These are phyloP conservation scores for Himalopsyche anomala DNA, from an alignment of 2,888 invertebrate genomes.

Conservation along the genomic window DNA sequence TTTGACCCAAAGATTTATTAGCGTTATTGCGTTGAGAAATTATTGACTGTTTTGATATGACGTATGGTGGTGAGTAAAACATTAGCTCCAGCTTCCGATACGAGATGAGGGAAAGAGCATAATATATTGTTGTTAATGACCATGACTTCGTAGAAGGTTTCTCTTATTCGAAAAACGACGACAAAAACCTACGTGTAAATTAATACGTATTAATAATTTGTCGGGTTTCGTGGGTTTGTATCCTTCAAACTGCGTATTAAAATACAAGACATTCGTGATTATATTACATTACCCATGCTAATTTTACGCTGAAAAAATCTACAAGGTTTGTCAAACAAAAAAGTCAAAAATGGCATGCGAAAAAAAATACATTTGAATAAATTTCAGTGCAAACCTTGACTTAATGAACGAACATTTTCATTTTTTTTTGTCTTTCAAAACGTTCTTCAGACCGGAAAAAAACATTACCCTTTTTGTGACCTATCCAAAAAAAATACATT, in stretches of 20 bases:
- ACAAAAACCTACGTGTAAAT: not conserved
- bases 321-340: slow-evolving; percentile 7
- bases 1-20: no score
- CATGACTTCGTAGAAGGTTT: not conserved
- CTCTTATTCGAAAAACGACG: not conserved
- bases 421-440: not conserved
- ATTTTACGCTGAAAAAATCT: slow-evolving; percentile 8
- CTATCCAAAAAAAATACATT: slow-evolving; percentile 1
- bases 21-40: no score
- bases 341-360: not conserved
- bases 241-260: slow-evolving; percentile 12
- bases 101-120: no score
- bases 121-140: not conserved
- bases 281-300: not conserved
- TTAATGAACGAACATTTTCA: slow-evolving; percentile 7
- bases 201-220: not conserved
- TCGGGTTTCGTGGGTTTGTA: not conserved
- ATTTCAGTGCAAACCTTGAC: slow-evolving; percentile 9
- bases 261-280: not conserved
- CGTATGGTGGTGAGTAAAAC: no score
- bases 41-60: no score
- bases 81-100: no score
- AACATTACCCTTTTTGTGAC: slow-evolving; percentile 2
- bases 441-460: not conserved
- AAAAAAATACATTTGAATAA: slow-evolving; percentile 12